Conservation (phyloP, 2,888 invertebrate species). For the Drosophila hawaiiensis region DNA sequence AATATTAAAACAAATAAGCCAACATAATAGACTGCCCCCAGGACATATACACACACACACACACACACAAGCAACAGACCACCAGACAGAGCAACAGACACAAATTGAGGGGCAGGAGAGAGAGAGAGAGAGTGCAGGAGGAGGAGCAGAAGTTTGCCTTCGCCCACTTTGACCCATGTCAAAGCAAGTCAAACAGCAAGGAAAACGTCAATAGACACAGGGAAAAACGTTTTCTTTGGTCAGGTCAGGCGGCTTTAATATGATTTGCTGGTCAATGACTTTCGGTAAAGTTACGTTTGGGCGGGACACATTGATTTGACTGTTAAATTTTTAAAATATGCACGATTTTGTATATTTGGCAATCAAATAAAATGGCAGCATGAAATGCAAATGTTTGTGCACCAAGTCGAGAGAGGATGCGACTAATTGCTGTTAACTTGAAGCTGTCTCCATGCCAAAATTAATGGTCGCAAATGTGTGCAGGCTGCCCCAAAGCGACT, state of each 20-base stretch:
- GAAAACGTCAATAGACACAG: constrained; percentile 15
- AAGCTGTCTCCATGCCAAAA: constrained; percentile 52
- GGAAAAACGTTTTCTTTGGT: constrained; percentile 47
- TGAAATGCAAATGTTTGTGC: constrained; percentile 59
- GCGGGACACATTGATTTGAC: constrained; percentile 18
- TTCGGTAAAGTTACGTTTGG: constrained; percentile 32
- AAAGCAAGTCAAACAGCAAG: constrained; percentile 63
- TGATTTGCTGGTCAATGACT: constrained; percentile 69
- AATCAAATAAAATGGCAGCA: constrained; percentile 41
- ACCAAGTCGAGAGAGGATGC: constrained; percentile 52
- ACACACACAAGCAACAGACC: not conserved
- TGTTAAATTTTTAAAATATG: constrained; percentile 12
- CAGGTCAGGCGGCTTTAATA: constrained; percentile 42
- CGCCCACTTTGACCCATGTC: constrained; percentile 70
- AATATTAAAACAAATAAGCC: constrained; percentile 81
- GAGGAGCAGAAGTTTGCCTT: not conserved
- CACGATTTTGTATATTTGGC: constrained; percentile 23
- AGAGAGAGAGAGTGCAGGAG: not conserved
- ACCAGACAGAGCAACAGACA: constrained; percentile 18
- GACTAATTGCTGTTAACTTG: constrained; percentile 76
- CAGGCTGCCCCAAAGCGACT: constrained; percentile 15
- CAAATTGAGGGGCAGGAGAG: not conserved
- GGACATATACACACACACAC: constrained; percentile 24
- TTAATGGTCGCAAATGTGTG: constrained; percentile 45
- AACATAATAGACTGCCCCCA: constrained; percentile 63